A percentile compares a stretch with the other conserved stretches of the same genome.
Evolutionary conservation across 2,888 invertebrate genomes (phyloP).

Genomic region (Chymomyza caudatula): DNA sequence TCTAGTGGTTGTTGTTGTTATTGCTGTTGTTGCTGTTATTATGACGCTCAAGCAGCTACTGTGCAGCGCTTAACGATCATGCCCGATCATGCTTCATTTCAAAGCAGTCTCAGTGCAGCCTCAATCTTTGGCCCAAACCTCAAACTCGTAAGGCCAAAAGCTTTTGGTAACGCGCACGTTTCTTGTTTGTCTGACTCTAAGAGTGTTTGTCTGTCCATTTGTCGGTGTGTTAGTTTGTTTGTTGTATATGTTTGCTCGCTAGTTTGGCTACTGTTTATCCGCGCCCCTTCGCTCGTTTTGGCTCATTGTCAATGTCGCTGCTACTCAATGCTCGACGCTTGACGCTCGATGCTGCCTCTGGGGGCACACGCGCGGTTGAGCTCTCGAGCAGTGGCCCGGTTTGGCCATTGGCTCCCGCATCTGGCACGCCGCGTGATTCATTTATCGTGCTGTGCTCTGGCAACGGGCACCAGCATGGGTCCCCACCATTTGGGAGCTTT

Average conservation of each 20-base stretch:
- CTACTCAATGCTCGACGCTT: not conserved
- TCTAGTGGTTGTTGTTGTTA: slow-evolving; percentile 55
- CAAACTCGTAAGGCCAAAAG: slow-evolving; percentile 59
- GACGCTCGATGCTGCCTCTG: slow-evolving; percentile 35
- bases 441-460: slow-evolving; percentile 60
- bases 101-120: not conserved
- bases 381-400: not conserved
- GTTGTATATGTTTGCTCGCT: slow-evolving; percentile 5
- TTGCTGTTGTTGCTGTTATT: slow-evolving; percentile 45
- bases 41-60: slow-evolving; percentile 70
- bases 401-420: slow-evolving; percentile 15
- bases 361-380: slow-evolving; percentile 38
- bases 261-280: not conserved
- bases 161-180: slow-evolving; percentile 64
- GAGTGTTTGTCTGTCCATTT: slow-evolving; percentile 4
- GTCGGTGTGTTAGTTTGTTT: slow-evolving; percentile 7
- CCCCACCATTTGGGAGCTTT: slow-evolving; percentile 1
- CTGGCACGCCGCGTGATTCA: slow-evolving; percentile 57
- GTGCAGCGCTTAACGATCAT: slow-evolving; percentile 73
- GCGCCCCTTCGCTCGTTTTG: slow-evolving; percentile 29
- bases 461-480: slow-evolving; percentile 1
- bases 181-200: slow-evolving; percentile 20
- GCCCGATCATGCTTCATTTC: slow-evolving; percentile 65
- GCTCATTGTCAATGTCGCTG: slow-evolving; percentile 69
- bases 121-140: slow-evolving; percentile 60